phyloP scores from a whole-genome alignment of 2,888 invertebrate species.

The Rhopalosiphum nymphaeae region DNA sequence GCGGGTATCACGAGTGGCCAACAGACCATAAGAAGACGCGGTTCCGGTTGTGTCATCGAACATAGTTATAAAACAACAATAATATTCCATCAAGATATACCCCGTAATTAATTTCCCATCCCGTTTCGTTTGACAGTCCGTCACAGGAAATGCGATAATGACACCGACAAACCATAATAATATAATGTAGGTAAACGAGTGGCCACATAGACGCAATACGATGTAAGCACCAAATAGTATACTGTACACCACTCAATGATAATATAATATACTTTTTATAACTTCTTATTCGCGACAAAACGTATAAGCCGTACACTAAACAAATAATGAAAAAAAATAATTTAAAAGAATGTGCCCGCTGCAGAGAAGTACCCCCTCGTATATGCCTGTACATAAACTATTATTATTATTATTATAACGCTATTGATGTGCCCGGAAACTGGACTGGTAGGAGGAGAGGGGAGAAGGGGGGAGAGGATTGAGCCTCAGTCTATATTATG shows the following conservation, averaged over 20 bases:
- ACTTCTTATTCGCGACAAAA: not conserved
- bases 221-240: not conserved
- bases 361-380: not conserved
- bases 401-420: constrained; percentile 29
- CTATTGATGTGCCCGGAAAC: constrained; percentile 40
- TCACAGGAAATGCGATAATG: constrained; percentile 63
- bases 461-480: not conserved
- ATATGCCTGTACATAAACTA: not conserved
- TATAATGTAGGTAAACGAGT: not conserved
- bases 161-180: constrained; percentile 26
- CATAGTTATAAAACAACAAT: constrained; percentile 47
- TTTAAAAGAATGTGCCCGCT: constrained; percentile 6
- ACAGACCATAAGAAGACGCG: constrained; percentile 64
- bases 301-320: not conserved
- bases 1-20: constrained; percentile 55
- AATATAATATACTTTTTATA: not conserved
- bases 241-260: not conserved
- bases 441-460: not conserved
- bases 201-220: not conserved
- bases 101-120: constrained; percentile 63
- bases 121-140: constrained; percentile 29
- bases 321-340: constrained; percentile 17
- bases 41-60: constrained; percentile 56
- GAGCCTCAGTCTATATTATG: constrained; percentile 20
- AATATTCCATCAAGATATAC: constrained; percentile 55